These are phyloP conservation scores for Choloepus hoffmanni DNA, from an alignment of 2,113 vertebrate genomes.

Conservation along the genomic window DNA sequence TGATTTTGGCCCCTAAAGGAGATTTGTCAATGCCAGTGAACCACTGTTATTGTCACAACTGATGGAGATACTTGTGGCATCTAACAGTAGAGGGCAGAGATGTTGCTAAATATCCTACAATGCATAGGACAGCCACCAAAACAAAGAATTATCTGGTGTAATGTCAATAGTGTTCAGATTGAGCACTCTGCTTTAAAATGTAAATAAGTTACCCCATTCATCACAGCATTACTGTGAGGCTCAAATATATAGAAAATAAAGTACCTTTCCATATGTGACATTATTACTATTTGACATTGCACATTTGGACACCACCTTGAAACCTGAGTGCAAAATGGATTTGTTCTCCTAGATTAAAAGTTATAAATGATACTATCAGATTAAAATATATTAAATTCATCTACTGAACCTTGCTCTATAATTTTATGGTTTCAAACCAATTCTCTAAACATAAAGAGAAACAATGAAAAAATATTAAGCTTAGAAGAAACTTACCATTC, in stretches of 20 bases:
- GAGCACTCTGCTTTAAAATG: background rate
- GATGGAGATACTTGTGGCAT: background rate
- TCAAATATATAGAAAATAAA: background rate
- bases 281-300: background rate
- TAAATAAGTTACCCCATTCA: background rate
- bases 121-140: background rate
- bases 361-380: slow-evolving; percentile 57
- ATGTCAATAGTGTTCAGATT: background rate
- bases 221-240: background rate
- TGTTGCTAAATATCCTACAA: background rate
- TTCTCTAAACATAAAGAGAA: slow-evolving; percentile 74
- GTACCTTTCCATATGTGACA: background rate
- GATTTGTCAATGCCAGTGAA: background rate
- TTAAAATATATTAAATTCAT: slow-evolving; percentile 61
- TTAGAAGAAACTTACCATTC: slow-evolving; percentile 78
- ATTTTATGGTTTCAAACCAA: slow-evolving; percentile 63
- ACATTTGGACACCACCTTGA: background rate
- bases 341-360: slow-evolving; percentile 53
- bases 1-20: background rate
- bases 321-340: slow-evolving; percentile 3
- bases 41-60: background rate
- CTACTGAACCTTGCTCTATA: slow-evolving; percentile 62
- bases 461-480: slow-evolving; percentile 79
- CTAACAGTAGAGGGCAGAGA: background rate
- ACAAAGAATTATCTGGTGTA: background rate